Conservation (phyloP, 2,888 invertebrate species). For the Leptarthrus brevirostris region DNA sequence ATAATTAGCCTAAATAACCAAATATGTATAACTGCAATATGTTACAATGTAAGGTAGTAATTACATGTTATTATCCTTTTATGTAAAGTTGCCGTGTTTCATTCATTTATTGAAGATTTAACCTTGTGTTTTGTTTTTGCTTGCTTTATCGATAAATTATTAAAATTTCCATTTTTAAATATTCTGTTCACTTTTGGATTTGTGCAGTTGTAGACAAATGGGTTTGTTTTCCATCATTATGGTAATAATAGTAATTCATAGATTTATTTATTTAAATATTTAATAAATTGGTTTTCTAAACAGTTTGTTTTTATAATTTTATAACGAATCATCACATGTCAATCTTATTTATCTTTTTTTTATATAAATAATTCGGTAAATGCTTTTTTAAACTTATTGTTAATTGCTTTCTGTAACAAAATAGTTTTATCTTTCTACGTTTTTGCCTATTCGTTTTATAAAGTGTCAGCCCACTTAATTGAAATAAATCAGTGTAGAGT, state of each 20-base stretch:
- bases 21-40: conserved; percentile 38
- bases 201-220: conserved; percentile 37
- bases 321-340: conserved; percentile 46
- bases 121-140: conserved; percentile 2
- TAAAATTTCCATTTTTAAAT: neutral
- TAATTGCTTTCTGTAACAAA: conserved; percentile 42
- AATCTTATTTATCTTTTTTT: conserved; percentile 27
- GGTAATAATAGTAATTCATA: conserved; percentile 40
- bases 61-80: conserved; percentile 8
- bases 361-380: conserved; percentile 24
- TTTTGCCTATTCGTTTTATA: neutral
- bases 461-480: neutral
- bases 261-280: conserved; percentile 40
- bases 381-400: conserved; percentile 39
- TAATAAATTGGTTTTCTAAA: conserved; percentile 41
- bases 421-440: conserved; percentile 10
- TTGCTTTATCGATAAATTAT: neutral
- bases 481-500: conserved; percentile 3
- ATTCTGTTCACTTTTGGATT: conserved; percentile 16
- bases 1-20: conserved; percentile 43
- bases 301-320: conserved; percentile 26
- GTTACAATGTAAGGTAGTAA: conserved; percentile 22
- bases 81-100: conserved; percentile 14
- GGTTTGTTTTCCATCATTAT: conserved; percentile 12
- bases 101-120: neutral